Percentiles rank a stretch among this genome's conserved stretches.
Conservation (phyloP, 2,797 vertebrate species). For the Leptodon cayanensis region DNA sequence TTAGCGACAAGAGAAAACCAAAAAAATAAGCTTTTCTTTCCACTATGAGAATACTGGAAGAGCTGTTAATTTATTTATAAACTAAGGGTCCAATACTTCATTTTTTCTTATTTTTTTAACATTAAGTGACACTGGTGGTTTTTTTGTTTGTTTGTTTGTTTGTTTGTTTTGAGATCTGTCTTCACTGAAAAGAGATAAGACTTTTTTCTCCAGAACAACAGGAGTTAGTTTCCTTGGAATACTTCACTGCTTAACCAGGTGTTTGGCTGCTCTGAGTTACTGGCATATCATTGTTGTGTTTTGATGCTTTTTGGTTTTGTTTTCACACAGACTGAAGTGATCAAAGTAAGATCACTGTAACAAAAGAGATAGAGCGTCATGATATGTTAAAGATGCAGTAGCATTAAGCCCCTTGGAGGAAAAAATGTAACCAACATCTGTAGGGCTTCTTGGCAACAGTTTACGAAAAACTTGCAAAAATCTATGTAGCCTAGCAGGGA, state of each 20-base stretch:
- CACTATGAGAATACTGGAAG: not conserved
- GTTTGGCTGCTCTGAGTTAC: not conserved
- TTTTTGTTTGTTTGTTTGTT: not conserved
- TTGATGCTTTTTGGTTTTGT: not conserved
- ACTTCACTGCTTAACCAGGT: not conserved
- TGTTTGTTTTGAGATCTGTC: not conserved
- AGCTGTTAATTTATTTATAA: not conserved
- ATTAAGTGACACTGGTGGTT: not conserved
- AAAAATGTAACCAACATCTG: constrained; percentile 7
- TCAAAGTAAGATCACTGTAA: not conserved
- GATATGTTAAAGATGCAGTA: not conserved
- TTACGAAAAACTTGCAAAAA: not conserved
- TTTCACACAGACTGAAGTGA: not conserved
- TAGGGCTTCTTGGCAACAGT: not conserved
- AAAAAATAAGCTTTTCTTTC: not conserved
- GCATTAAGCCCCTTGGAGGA: not conserved
- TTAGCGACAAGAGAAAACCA: not conserved
- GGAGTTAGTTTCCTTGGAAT: not conserved
- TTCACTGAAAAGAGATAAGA: not conserved
- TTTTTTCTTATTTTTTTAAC: not conserved
- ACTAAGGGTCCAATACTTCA: not conserved
- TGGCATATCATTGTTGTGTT: not conserved
- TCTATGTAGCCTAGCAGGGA: not conserved
- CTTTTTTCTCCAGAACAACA: not conserved
- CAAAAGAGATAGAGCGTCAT: not conserved